Conservation (phyloP, 2,797 vertebrate genomes). For the Syngnathus rostellatus region DNA sequence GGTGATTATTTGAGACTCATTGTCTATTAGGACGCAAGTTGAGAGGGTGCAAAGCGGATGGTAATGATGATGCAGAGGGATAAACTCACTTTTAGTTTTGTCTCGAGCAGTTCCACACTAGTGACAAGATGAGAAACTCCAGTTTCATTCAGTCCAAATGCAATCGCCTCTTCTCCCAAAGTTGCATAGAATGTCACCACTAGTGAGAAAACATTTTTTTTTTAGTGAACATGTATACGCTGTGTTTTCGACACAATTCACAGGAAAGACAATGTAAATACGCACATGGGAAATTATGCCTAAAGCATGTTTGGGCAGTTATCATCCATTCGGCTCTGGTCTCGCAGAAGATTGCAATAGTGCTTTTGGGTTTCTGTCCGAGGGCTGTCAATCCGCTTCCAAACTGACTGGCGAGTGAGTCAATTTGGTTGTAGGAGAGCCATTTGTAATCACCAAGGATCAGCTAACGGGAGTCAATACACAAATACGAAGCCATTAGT, state of each 20-base stretch:
- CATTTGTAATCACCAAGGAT: slow-evolving; percentile 89
- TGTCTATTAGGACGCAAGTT: background rate
- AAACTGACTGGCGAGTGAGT: slow-evolving; percentile 67
- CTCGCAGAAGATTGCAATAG: slow-evolving; percentile 92
- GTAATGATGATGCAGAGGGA: background rate
- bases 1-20: background rate
- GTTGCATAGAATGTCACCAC: slow-evolving; percentile 97
- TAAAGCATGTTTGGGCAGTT: slow-evolving; percentile 88
- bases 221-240: background rate
- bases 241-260: background rate
- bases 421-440: slow-evolving; percentile 83
- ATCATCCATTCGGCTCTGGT: slow-evolving; percentile 97
- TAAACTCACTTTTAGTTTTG: slow-evolving; percentile 82
- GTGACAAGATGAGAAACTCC: slow-evolving; percentile 87
- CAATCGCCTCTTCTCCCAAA: slow-evolving; percentile 88
- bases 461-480: slow-evolving; percentile 59
- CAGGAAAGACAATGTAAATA: background rate
- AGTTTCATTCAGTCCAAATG: slow-evolving; percentile 88
- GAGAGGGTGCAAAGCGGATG: background rate
- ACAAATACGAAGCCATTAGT: slow-evolving; percentile 11
- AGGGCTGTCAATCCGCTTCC: slow-evolving; percentile 82
- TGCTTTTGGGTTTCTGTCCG: slow-evolving; percentile 79
- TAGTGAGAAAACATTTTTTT: slow-evolving; percentile 39
- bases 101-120: slow-evolving; percentile 85
- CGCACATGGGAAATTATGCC: slow-evolving; percentile 89